phyloP scores from a whole-genome alignment of 1,140 invertebrate species.

The Bombus pyrosoma region DNA sequence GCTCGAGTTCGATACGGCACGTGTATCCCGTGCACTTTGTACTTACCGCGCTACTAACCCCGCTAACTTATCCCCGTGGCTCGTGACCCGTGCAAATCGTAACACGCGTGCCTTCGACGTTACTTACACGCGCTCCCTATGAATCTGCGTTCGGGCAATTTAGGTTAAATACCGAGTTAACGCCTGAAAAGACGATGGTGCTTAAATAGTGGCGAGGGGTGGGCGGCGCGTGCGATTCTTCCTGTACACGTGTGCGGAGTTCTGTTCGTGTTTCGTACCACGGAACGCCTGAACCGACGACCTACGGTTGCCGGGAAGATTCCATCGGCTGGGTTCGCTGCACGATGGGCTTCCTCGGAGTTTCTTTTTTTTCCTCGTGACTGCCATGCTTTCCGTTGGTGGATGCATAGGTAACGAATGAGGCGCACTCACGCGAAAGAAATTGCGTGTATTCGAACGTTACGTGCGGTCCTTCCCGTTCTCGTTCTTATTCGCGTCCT shows the following conservation, averaged over 20 bases:
- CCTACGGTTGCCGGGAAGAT: conserved; percentile 27
- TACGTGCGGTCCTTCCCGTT: not conserved
- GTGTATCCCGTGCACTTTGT: not conserved
- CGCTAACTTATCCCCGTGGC: not conserved
- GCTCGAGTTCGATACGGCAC: not conserved
- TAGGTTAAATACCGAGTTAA: conserved; percentile 31
- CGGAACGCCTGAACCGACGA: conserved; percentile 17
- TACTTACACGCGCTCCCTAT: not conserved
- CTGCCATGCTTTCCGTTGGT: not conserved
- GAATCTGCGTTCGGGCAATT: conserved; percentile 11
- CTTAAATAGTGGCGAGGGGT: not conserved
- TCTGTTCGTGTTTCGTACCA: not conserved
- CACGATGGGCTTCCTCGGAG: not conserved
- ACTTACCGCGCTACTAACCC: not conserved
- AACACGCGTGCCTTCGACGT: not conserved
- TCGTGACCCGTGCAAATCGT: not conserved
- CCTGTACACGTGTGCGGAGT: not conserved
- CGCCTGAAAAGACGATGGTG: not conserved
- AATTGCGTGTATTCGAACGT: conserved; percentile 15
- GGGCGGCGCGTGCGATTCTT: not conserved
- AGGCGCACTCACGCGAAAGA: conserved; percentile 37
- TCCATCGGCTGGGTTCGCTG: conserved; percentile 4
- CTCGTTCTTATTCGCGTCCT: too few species aligned
- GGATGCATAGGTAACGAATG: conserved; percentile 33
- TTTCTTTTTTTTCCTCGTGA: not conserved